Evolutionary conservation across 2,888 invertebrate genomes (phyloP).

Genomic region (Meteorus cinctellus): DNA sequence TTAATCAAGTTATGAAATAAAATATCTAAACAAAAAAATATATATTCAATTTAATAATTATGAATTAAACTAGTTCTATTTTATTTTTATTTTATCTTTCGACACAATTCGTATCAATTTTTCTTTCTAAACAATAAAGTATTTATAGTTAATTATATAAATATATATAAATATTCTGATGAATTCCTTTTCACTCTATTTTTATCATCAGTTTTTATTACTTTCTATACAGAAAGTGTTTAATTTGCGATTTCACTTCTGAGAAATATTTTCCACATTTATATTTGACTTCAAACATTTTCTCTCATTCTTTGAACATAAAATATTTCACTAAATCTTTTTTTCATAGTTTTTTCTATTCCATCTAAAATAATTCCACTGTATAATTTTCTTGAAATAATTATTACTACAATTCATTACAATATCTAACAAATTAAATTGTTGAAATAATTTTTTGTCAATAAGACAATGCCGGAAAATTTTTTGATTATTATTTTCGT

Average conservation of each 20-base stretch:
- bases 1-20: too few species aligned
- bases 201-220: not conserved
- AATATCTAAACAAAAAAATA: not conserved
- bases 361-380: too few species aligned
- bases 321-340: not conserved
- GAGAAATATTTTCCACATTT: not conserved
- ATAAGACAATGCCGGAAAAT: not conserved
- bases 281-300: not conserved
- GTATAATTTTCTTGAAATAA: too few species aligned
- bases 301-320: not conserved
- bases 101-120: not conserved
- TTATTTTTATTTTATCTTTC: not conserved
- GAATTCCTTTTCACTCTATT: not conserved
- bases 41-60: not conserved
- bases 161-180: not conserved
- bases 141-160: too few species aligned
- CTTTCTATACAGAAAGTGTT: constrained; percentile 5
- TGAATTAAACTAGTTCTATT: not conserved
- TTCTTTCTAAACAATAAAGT: too few species aligned
- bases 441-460: too few species aligned
- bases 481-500: not conserved
- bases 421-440: not conserved
- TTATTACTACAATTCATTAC: too few species aligned
- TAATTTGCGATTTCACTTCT: constrained; percentile 23
- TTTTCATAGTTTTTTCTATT: too few species aligned